Conservation (phyloP, 2,797 vertebrate species). For the Lacerta bilineata region DNA sequence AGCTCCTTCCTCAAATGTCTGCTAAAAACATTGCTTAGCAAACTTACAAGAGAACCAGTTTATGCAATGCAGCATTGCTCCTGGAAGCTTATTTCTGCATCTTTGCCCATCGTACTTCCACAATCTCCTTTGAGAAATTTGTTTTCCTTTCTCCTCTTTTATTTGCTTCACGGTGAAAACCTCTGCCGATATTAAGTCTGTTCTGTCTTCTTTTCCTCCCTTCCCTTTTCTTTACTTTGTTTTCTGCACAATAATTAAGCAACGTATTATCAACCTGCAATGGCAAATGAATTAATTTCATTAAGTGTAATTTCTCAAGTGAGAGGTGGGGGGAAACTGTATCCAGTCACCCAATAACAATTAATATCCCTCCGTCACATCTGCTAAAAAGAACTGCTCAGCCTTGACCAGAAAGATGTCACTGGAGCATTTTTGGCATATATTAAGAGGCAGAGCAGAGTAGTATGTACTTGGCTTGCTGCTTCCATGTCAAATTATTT, state of each 20-base stretch:
- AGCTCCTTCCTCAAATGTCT: background rate
- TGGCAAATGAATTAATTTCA: slow-evolving; percentile 42
- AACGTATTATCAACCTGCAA: slow-evolving; percentile 21
- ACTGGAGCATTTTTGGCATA: slow-evolving; percentile 40
- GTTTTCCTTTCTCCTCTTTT: background rate
- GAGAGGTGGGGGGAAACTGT: background rate
- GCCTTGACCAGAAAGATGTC: slow-evolving; percentile 28
- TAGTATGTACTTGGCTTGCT: slow-evolving; percentile 14
- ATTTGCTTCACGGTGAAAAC: slow-evolving; percentile 3
- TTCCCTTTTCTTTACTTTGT: background rate
- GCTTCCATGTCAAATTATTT: slow-evolving; percentile 56
- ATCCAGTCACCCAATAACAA: slow-evolving; percentile 29
- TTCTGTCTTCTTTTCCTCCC: background rate
- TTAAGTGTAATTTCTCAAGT: slow-evolving; percentile 35
- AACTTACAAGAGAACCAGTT: background rate
- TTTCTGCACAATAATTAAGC: slow-evolving; percentile 36
- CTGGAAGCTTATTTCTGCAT: background rate
- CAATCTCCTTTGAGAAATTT: background rate
- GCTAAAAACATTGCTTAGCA: background rate
- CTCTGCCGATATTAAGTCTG: background rate
- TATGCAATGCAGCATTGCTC: background rate
- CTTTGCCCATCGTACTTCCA: background rate
- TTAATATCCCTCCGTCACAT: slow-evolving; percentile 29
- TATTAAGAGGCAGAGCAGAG: slow-evolving; percentile 20
- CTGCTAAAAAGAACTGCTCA: slow-evolving; percentile 14